These are phyloP conservation scores for Bombyx huttoni DNA, from an alignment of 2,888 invertebrate genomes.

Conservation along the genomic window DNA sequence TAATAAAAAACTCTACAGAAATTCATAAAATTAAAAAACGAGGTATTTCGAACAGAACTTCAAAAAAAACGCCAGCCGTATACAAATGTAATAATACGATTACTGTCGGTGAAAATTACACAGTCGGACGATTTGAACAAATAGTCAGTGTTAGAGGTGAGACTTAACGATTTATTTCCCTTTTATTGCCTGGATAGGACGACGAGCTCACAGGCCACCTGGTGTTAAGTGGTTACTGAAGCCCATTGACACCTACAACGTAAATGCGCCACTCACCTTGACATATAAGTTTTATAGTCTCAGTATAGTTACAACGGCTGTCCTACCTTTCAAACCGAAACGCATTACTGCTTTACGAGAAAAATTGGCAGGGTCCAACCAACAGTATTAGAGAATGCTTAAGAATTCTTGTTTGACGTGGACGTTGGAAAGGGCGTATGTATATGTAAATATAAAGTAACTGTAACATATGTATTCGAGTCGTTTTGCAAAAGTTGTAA, in stretches of 20 bases:
- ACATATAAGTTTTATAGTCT: no score
- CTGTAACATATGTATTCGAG: no score
- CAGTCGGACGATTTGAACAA: slow-evolving; percentile 81
- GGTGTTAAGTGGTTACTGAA: no score
- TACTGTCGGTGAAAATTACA: slow-evolving; percentile 75
- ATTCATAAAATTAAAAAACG: slow-evolving; percentile 30
- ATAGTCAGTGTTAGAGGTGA: slow-evolving; percentile 79
- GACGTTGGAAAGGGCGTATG: no score
- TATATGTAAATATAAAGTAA: no score
- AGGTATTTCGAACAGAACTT: slow-evolving; percentile 23
- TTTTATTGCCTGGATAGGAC: no score
- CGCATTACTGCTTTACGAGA: no score
- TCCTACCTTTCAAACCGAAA: no score
- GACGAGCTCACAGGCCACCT: no score
- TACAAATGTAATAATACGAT: slow-evolving; percentile 67
- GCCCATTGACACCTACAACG: no score
- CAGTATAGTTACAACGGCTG: no score
- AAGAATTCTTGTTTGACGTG: background rate
- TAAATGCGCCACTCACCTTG: no score
- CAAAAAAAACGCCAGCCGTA: slow-evolving; percentile 21
- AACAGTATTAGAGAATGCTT: background rate
- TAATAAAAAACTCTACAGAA: slow-evolving; percentile 4
- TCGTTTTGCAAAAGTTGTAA: background rate
- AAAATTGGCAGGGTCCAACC: background rate
- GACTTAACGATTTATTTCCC: slow-evolving; percentile 4